Evolutionary conservation across 2,113 vertebrate species (phyloP).

Genomic region (Centropus bengalensis): DNA sequence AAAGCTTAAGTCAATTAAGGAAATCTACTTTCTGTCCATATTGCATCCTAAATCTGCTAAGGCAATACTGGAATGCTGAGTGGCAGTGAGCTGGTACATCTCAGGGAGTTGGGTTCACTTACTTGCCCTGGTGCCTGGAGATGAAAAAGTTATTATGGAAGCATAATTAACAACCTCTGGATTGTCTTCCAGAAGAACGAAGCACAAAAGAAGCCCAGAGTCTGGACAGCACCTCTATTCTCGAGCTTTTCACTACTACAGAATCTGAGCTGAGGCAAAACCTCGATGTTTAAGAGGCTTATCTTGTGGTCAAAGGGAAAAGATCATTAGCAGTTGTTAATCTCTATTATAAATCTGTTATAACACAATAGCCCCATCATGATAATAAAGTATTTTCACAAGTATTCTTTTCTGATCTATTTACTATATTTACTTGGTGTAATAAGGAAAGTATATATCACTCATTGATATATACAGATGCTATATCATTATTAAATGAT

Average conservation of each 20-base stretch:
- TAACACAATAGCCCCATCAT: neutral
- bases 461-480: too few relatives aligned
- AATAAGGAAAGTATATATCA: neutral
- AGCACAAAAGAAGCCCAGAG: neutral
- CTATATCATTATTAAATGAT: neutral
- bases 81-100: neutral
- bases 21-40: neutral
- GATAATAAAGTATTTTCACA: neutral
- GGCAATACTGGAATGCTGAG: accelerated
- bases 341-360: conserved; percentile 18
- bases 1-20: neutral
- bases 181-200: neutral
- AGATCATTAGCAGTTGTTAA: conserved; percentile 42
- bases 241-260: neutral
- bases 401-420: neutral
- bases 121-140: neutral
- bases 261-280: neutral
- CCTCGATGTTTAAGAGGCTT: conserved; percentile 6
- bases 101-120: neutral
- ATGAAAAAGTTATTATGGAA: neutral
- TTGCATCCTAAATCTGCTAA: neutral
- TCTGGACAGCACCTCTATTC: neutral
- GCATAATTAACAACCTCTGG: neutral
- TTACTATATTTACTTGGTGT: neutral
- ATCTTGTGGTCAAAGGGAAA: conserved; percentile 17